phyloP scores from a whole-genome alignment of 2,888 invertebrate genomes.

The Tetragonisca angustula region DNA sequence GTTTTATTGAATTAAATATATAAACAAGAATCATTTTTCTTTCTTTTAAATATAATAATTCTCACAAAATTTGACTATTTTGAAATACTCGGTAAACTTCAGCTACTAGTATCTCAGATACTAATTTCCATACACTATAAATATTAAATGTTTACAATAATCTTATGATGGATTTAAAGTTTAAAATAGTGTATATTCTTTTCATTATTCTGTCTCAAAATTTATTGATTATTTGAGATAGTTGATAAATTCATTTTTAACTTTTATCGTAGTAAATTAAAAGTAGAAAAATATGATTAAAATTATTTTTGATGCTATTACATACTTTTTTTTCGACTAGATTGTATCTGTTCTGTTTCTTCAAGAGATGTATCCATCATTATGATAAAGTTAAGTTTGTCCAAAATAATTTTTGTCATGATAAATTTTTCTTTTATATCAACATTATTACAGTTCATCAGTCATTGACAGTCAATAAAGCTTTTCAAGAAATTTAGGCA shows the following conservation, averaged over 20 bases:
- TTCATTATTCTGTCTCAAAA: background rate
- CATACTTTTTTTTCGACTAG: conserved; percentile 31
- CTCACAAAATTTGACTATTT: conserved; percentile 28
- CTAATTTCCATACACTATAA: conserved; percentile 21
- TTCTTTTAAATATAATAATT: conserved; percentile 13
- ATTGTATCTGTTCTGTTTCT: background rate
- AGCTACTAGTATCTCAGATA: conserved; percentile 19
- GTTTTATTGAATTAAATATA: conserved; percentile 23
- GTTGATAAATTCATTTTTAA: conserved; percentile 4
- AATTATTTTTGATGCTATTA: conserved; percentile 8
- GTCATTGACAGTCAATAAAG: background rate
- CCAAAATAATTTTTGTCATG: conserved; percentile 9
- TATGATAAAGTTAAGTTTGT: conserved; percentile 4
- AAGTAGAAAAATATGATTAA: conserved; percentile 51
- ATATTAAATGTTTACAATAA: conserved; percentile 29
- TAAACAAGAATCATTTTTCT: conserved; percentile 3
- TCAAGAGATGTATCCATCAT: background rate
- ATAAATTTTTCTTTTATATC: background rate
- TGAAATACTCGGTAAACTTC: conserved; percentile 11
- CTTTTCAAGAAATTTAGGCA: conserved; percentile 23
- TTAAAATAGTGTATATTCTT: conserved; percentile 12
- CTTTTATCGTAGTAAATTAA: conserved; percentile 23
- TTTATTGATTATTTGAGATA: conserved; percentile 11
- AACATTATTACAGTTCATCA: background rate
- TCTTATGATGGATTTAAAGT: conserved; percentile 18